Evolutionary conservation across 1,140 invertebrate species (phyloP).

Genomic region (Heliconius nattereri): DNA sequence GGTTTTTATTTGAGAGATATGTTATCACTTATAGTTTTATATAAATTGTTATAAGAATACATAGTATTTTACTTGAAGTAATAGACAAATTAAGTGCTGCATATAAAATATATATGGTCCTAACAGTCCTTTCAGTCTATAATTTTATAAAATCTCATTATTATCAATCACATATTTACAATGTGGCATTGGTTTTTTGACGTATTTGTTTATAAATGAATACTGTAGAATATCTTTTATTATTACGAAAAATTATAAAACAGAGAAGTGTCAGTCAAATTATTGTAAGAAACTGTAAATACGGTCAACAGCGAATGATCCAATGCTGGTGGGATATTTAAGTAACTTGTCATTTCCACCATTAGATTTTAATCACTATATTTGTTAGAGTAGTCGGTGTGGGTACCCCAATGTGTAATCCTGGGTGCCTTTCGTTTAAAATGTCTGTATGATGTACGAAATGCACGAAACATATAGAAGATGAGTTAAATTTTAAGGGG

Average conservation of each 20-base stretch:
- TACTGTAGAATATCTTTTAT: background rate
- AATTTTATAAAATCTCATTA: background rate
- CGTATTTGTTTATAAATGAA: background rate
- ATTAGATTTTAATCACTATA: conserved; percentile 73
- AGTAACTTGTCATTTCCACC: conserved; percentile 59
- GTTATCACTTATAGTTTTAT: conserved; percentile 14
- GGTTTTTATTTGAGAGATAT: conserved; percentile 13
- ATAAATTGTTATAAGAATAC: conserved; percentile 15
- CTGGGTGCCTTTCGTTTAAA: conserved; percentile 79
- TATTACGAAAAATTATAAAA: background rate
- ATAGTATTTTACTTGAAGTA: conserved; percentile 13
- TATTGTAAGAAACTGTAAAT: conserved; percentile 33
- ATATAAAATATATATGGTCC: conserved; percentile 2
- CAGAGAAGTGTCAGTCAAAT: conserved; percentile 1
- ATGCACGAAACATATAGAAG: conserved; percentile 83
- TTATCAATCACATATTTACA: background rate
- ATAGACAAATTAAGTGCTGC: conserved; percentile 3
- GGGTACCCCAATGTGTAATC: conserved; percentile 78
- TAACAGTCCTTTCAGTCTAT: background rate
- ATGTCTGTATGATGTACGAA: conserved; percentile 83
- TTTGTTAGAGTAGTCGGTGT: conserved; percentile 81
- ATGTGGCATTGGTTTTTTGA: background rate
- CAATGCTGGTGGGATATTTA: conserved; percentile 54
- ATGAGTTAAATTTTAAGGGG: conserved; percentile 71
- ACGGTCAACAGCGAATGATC: conserved; percentile 48